Conservation (phyloP, 1,140 invertebrate species). For the Campoletis sonorensis region DNA sequence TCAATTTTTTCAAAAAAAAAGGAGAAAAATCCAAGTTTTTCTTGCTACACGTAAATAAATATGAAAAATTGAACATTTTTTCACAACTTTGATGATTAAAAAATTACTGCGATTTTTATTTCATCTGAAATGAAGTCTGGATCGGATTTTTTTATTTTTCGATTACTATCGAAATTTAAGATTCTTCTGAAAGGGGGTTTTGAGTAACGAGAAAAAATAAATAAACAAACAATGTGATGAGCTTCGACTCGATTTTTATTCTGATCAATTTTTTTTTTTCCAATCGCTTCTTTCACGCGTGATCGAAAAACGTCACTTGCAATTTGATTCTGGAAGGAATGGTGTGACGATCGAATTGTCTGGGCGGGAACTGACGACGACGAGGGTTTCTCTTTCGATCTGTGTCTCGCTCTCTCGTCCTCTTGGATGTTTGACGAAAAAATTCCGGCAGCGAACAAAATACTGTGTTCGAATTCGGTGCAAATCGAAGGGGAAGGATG, state of each 20-base stretch:
- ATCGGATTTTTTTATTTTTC: too few species aligned
- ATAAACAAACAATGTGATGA: neutral
- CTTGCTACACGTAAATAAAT: too few species aligned
- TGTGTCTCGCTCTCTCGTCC: neutral
- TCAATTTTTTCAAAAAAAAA: too few species aligned
- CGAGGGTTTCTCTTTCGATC: conserved; percentile 11
- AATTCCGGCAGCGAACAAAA: conserved; percentile 28
- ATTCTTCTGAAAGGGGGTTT: neutral
- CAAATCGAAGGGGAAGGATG: conserved; percentile 35
- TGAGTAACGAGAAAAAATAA: neutral
- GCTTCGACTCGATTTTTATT: neutral
- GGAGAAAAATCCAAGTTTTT: too few species aligned
- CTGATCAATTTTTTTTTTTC: conserved; percentile 25
- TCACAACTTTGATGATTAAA: too few species aligned
- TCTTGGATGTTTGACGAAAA: conserved; percentile 11
- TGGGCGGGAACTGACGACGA: conserved; percentile 19
- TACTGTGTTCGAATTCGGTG: conserved; percentile 25
- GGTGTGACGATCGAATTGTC: conserved; percentile 33
- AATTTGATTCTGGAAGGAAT: conserved; percentile 35
- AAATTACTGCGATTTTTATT: too few species aligned
- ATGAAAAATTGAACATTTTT: too few species aligned
- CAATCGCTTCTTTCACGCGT: neutral
- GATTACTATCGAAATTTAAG: neutral
- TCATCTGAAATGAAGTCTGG: too few species aligned
- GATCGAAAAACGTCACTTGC: conserved; percentile 32